Percentiles rank a stretch among this genome's conserved stretches.
Evolutionary conservation across 2,888 invertebrate species (phyloP).

Genomic region (Agrotis clavis): DNA sequence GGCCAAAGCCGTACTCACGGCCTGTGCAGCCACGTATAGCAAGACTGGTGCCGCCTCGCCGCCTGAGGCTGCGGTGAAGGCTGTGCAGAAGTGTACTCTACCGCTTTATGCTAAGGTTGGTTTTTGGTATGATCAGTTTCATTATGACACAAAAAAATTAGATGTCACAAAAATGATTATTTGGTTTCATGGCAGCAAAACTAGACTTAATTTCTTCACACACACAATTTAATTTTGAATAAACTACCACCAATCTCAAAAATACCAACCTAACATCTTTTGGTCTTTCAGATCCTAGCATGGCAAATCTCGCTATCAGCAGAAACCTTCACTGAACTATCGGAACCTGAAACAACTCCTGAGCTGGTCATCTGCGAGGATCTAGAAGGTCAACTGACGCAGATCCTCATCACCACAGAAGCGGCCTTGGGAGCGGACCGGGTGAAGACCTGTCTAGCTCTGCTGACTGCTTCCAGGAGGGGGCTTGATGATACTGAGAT

Average conservation of each 20-base stretch:
- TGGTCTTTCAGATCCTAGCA: slow-evolving; percentile 82
- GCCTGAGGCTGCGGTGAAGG: slow-evolving; percentile 91
- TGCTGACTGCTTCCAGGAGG: slow-evolving; percentile 94
- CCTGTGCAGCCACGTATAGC: slow-evolving; percentile 86
- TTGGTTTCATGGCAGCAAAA: not conserved
- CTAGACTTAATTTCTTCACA: no score
- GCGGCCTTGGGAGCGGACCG: slow-evolving; percentile 92
- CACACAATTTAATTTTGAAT: no score
- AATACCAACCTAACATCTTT: no score
- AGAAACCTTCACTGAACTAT: slow-evolving; percentile 86
- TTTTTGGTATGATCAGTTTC: slow-evolving; percentile 25
- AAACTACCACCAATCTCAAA: not conserved
- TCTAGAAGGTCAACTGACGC: slow-evolving; percentile 91
- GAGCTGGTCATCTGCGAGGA: slow-evolving; percentile 86
- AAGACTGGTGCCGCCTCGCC: slow-evolving; percentile 91
- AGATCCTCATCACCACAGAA: slow-evolving; percentile 93
- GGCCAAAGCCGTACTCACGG: slow-evolving; percentile 82
- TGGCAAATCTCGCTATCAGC: slow-evolving; percentile 90
- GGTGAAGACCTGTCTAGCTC: slow-evolving; percentile 93
- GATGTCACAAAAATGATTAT: no score
- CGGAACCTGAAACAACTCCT: slow-evolving; percentile 82
- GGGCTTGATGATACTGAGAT: slow-evolving; percentile 96
- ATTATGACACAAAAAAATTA: no score
- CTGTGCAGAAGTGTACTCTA: slow-evolving; percentile 92
- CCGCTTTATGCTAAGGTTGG: slow-evolving; percentile 93